Percentiles rank a stretch among this genome's conserved stretches.
Conservation (phyloP, 1,140 invertebrate species). For the Penaeus vannamei region DNA sequence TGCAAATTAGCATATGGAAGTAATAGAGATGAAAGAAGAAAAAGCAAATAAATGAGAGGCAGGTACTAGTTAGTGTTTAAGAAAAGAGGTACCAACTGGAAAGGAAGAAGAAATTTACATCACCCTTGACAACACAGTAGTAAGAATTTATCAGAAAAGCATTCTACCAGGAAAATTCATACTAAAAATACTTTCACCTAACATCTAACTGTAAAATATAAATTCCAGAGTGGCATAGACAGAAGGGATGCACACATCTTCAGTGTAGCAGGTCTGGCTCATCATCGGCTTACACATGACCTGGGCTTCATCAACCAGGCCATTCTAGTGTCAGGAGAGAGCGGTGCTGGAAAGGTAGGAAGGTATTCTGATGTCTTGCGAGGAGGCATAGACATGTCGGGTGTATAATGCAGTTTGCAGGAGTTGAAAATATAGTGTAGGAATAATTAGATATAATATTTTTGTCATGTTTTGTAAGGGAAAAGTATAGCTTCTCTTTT, state of each 20-base stretch:
- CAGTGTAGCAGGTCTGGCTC: conserved; percentile 62
- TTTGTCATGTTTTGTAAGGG: not conserved
- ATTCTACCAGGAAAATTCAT: not conserved
- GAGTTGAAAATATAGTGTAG: too few relatives aligned
- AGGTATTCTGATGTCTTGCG: not conserved
- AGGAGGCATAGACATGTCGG: not conserved
- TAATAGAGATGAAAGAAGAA: too few relatives aligned
- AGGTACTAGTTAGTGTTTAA: too few relatives aligned
- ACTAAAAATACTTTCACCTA: not conserved
- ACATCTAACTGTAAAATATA: not conserved
- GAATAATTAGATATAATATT: too few relatives aligned
- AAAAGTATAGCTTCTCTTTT: not conserved
- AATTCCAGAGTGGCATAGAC: conserved; percentile 57
- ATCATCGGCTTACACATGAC: conserved; percentile 52
- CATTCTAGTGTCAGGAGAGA: conserved; percentile 65
- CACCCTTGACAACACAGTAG: not conserved
- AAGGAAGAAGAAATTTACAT: not conserved
- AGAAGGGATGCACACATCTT: conserved; percentile 60
- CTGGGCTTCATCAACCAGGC: conserved; percentile 65
- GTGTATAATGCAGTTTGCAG: not conserved
- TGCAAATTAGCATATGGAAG: too few relatives aligned
- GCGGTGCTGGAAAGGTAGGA: conserved; percentile 66
- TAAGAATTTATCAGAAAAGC: not conserved
- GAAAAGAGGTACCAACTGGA: not conserved
- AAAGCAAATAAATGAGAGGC: too few relatives aligned